A percentile compares a stretch with the other conserved stretches of the same genome.
These are phyloP conservation scores for Hyalella azteca DNA, from an alignment of 2,888 invertebrate species.

Conservation along the genomic window DNA sequence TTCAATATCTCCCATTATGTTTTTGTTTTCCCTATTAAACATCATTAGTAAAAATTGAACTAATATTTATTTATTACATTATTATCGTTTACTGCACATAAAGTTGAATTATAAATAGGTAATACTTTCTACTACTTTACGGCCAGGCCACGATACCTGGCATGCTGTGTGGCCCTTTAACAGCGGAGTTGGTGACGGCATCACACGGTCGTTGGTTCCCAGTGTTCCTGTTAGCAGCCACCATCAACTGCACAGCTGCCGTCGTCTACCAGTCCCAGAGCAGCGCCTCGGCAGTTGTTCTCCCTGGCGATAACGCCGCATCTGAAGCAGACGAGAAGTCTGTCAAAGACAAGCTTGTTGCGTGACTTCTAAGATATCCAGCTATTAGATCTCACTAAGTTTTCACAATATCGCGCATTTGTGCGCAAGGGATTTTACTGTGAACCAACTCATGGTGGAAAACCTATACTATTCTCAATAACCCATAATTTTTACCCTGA, in stretches of 20 bases:
- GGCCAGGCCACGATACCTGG: conserved; percentile 77
- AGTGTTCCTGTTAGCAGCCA: conserved; percentile 75
- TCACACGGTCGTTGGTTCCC: conserved; percentile 77
- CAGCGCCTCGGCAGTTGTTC: conserved; percentile 71
- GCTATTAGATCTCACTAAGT: neutral
- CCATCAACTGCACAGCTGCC: conserved; percentile 75
- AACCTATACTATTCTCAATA: too few relatives aligned
- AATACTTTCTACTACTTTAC: too few relatives aligned
- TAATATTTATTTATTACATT: too few relatives aligned
- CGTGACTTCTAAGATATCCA: too few relatives aligned
- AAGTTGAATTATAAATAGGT: too few relatives aligned
- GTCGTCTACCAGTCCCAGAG: conserved; percentile 77
- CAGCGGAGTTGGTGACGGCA: conserved; percentile 74
- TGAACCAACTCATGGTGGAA: neutral
- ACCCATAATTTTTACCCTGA: too few relatives aligned
- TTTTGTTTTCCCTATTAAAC: too few relatives aligned
- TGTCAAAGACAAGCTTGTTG: neutral
- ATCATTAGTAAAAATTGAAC: too few relatives aligned
- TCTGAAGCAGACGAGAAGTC: neutral
- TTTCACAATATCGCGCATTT: neutral
- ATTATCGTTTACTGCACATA: too few relatives aligned
- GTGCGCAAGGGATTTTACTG: neutral
- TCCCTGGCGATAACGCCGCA: neutral
- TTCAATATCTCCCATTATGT: too few relatives aligned
- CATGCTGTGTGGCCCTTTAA: conserved; percentile 77